A percentile compares a stretch with the other conserved stretches of the same genome.
These are phyloP conservation scores for Anguilla marmorata DNA, from an alignment of 2,797 vertebrate genomes.

Conservation along the genomic window DNA sequence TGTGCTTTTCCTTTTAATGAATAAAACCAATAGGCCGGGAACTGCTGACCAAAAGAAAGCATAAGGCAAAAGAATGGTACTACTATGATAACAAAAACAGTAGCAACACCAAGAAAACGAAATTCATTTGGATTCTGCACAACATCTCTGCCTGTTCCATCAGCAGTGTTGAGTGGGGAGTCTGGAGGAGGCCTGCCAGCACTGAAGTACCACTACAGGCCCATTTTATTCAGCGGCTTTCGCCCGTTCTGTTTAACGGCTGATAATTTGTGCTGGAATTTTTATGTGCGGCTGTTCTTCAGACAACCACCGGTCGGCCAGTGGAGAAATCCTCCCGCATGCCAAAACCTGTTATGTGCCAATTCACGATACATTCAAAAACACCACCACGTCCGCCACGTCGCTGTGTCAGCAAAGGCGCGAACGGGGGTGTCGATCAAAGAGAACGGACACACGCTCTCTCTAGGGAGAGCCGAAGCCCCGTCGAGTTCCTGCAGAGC, in stretches of 20 bases:
- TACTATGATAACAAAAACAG: background rate
- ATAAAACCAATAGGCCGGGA: background rate
- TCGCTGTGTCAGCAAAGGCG: background rate
- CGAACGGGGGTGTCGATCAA: background rate
- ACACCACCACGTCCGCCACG: background rate
- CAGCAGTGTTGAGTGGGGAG: background rate
- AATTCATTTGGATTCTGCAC: background rate
- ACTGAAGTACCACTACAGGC: background rate
- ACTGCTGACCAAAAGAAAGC: background rate
- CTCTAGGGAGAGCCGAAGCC: background rate
- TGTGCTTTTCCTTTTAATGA: background rate
- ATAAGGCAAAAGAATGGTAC: background rate
- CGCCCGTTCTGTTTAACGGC: background rate
- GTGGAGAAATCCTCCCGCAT: background rate
- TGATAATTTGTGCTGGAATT: background rate
- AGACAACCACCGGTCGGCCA: background rate
- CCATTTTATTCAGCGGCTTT: background rate
- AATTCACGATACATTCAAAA: background rate
- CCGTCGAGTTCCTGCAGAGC: constrained; percentile 22
- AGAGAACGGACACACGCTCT: background rate
- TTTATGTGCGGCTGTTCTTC: background rate
- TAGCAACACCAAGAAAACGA: background rate
- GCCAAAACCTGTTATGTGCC: background rate
- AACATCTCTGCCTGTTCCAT: background rate
- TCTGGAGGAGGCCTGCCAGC: background rate